Base-by-base conservation (phyloP, 2,113 vertebrate genomes). In the Amblyopsis rosae region DNA sequence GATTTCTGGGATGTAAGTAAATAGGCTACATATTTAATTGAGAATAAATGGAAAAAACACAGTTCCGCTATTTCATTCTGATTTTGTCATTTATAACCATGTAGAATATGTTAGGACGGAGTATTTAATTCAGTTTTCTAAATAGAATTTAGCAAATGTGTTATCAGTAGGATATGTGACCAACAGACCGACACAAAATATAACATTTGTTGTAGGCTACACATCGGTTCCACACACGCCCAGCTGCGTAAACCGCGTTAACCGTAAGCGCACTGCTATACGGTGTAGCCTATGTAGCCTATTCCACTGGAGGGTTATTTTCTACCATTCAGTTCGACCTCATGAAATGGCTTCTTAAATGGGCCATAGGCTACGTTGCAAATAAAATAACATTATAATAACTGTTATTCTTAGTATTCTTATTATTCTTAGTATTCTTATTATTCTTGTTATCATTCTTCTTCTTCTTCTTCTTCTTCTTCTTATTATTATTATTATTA, bases 1-100 rank as follows among this genome's bases (percentile, higher is more conserved):
- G 81, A 68, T 49, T n/a, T 62, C 59, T 58, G 73, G 59, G 66
- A 82, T 61, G 89, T 90, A 81, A 90, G 89, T 89, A 87, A 32
- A 76, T 64, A 59, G 16, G 67, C 35, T 41, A 41, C 7, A 41
- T 64, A 51, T 64, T 35, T 67, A 17, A 69, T 41, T 64, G 2
- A 46, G 9, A 47, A 55, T 70, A 61, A 58, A 46, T 60, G 61
- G 5, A 68, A 67, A 5, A 70, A 65, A 65, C 45, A 41, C 47
- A n/a, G 16, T 35, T 48, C 7, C 5, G 3, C 59, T 16, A 9
- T 5, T 63, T 7, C 45, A 9, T 41, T 67, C 0, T 15, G 17
- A 46, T 17, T 17, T 32, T 12, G 6, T 1, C 19, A 5, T 13
- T 46, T 45, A 1, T 54, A 16, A 0, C 50, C 26, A 12, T 65